Evolutionary conservation across 2,888 invertebrate genomes (phyloP), one percentile per base, ranked within the genome.

Genomic region (Protodeltote pygarga): DNA sequence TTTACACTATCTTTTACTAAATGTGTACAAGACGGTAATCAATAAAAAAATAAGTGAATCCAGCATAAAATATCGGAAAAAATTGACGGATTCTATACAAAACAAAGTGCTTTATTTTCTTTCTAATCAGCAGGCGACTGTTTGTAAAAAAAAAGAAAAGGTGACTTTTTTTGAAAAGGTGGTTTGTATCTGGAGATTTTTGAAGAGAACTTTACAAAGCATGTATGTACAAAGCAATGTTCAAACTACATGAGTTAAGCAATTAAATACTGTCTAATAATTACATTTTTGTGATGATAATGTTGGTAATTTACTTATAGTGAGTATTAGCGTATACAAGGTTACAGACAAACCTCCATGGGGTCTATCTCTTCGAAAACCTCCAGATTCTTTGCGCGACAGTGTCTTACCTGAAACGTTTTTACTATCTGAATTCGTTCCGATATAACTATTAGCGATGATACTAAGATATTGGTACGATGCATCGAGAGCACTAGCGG

Each of bases 341-440:
- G 64, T 59, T 55, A 46, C 44, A 45, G 60, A 89, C 87, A 79
- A 85, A 89, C 89, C 87, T 87, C 72, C 60, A 42, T 57, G 40
- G 89, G 83, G 67, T 81, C 67, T 77, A 89, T 87, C 72, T 90
- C 89, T 87, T 79, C 80, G 79, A 79, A 87, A 89, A 81, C 58
- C 83, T 84, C 86, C 84, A 80, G 81, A 86, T 75, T 79, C 82
- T 79, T 88, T 79, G 75, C 60, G 71, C 86, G 87, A 77, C 58
- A 53, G 69, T 74, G 69, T 75, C 76, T 89, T 79, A 84, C 77
- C 90, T 90, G 90, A 84, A 90, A 89, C 62, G 71, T 65, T 58
- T 71, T 65, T 15, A 54, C 49, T 46, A 49, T 45, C 59, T 66
- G 33, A 33, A 20, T 33, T 33, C 13, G 10, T 21, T 44, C 4